These are phyloP conservation scores for Alaudala cheleensis DNA, from an alignment of 2,113 vertebrate species.

Conservation along the genomic window DNA sequence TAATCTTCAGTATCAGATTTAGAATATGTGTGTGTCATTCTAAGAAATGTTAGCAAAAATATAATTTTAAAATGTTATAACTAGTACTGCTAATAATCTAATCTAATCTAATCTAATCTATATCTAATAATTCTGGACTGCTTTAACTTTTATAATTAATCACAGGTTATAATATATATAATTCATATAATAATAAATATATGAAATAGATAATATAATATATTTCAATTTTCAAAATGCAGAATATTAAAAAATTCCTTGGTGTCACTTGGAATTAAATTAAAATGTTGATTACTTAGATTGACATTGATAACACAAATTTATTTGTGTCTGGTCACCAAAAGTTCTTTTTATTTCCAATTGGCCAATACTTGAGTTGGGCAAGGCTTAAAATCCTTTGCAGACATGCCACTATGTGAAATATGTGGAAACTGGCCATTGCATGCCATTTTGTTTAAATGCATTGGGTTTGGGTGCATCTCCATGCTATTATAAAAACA, in stretches of 20 bases:
- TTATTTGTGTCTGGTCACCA: neutral
- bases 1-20: slow-evolving; percentile 49
- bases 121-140: neutral
- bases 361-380: neutral
- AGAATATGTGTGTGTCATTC: slow-evolving; percentile 38
- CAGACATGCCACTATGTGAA: neutral
- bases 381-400: neutral
- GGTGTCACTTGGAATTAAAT: neutral
- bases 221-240: neutral
- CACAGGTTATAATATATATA: neutral
- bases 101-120: too few species aligned
- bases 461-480: neutral
- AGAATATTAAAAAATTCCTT: neutral
- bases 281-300: neutral
- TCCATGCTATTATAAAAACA: neutral
- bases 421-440: neutral
- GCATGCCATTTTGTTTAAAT: neutral
- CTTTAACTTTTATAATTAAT: slow-evolving; percentile 19
- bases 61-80: neutral
- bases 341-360: neutral
- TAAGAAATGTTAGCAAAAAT: slow-evolving; percentile 22
- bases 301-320: neutral
- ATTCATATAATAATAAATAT: too few species aligned
- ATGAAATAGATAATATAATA: too few species aligned
- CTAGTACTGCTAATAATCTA: too few species aligned